Evolutionary conservation across 1,140 invertebrate genomes (phyloP), one percentile per base, ranked within the genome.

Genomic region (Ceratitis capitata): DNA sequence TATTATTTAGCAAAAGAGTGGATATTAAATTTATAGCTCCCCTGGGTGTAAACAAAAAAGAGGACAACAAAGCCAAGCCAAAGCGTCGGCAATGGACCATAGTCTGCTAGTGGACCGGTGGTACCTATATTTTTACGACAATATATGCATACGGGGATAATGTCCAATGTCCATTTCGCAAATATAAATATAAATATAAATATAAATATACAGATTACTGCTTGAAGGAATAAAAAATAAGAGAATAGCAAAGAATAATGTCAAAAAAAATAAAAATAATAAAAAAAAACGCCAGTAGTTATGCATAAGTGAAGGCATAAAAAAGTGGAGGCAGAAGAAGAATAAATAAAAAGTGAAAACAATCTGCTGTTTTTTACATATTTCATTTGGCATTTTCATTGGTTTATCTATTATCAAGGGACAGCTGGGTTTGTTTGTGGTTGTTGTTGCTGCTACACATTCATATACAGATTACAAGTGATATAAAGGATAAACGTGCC

Each of bases 1-100:
- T n/a, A n/a, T 78, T 78, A 78, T 78, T 53, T 49, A 29, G 84
- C 39, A 61, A 84, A n/a, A 42, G 58, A 39, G 89, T 89, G 90
- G 89, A 91, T 91, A 91, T 91, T 89, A 91, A 91, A 91, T 91
- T 91, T 91, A 91, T 91, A 89, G 89, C 89, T 91, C 89, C 89
- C 89, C 86, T 87, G 87, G 89, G 89, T 88, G 88, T 89, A 91
- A 88, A 86, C 89, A 91, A 90, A 88, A 84, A 78, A 78, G n/a
- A n/a, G 69, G 69, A 78, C 69, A n/a, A n/a, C n/a, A 78, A 78
- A 45, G 69, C 69, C 69, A 19, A 74, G 64, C 16, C 16, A 29
- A 4, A 5, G 14, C 26, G 58, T 29, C n/a, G 16, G 69, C 69
- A 78, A 45, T 78, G 69, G 69, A 26, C 35, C 85, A 51, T 49